Conservation (phyloP, 2,113 vertebrate genomes). For the Todiramphus chloris region DNA sequence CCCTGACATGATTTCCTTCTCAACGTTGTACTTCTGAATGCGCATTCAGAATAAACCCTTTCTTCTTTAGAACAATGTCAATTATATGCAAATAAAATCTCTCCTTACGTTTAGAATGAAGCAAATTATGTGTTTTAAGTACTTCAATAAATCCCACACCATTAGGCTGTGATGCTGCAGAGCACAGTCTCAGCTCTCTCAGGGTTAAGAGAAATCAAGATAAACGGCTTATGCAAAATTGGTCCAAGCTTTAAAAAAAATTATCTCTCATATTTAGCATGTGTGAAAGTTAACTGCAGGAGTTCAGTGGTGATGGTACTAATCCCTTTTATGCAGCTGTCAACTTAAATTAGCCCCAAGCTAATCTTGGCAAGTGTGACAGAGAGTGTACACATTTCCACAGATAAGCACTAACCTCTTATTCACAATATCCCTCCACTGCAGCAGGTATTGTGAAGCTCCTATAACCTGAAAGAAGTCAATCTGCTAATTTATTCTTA, state of each 20-base stretch:
- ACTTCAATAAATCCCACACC: not conserved
- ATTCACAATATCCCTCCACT: not conserved
- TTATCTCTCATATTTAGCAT: constrained; percentile 20
- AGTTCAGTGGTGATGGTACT: not conserved
- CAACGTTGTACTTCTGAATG: not conserved
- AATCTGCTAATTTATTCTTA: not conserved
- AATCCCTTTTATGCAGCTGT: constrained; percentile 64
- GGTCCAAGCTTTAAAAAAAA: not conserved
- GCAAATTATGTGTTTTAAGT: not conserved
- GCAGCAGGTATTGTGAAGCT: not conserved
- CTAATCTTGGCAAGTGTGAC: constrained; percentile 21
- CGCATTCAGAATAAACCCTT: not conserved
- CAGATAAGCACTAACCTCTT: not conserved
- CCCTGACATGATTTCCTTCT: not conserved
- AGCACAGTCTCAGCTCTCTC: not conserved
- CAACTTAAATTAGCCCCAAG: constrained; percentile 51
- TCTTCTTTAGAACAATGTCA: not conserved
- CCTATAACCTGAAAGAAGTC: not conserved
- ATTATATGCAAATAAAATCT: not conserved
- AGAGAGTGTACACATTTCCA: not conserved
- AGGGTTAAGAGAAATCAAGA: constrained; percentile 35
- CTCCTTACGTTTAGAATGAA: not conserved
- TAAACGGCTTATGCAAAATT: constrained; percentile 54
- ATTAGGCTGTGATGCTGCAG: not conserved
- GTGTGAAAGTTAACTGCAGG: constrained; percentile 36